These are phyloP conservation scores for Siniperca scherzeri DNA, from an alignment of 2,797 vertebrate species.

Conservation along the genomic window DNA sequence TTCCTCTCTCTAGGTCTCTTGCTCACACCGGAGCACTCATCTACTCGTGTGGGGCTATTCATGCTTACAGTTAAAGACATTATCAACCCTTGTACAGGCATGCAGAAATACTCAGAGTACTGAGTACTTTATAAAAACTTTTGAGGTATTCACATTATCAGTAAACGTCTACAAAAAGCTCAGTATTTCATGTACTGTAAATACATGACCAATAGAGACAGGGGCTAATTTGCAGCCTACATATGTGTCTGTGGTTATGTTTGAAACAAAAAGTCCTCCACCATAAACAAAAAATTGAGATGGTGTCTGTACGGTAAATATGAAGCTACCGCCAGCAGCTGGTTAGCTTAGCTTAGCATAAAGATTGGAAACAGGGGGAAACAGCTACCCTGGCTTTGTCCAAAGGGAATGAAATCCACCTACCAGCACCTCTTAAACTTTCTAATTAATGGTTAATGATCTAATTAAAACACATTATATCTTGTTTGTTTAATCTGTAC, in stretches of 20 bases:
- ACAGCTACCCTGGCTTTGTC: no score
- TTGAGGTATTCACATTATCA: neutral
- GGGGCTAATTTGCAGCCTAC: neutral
- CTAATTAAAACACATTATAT: no score
- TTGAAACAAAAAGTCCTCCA: neutral
- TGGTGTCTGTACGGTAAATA: no score
- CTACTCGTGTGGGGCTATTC: constrained; percentile 6
- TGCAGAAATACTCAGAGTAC: neutral
- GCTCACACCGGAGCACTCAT: neutral
- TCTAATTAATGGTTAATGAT: no score
- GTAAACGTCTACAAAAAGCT: neutral
- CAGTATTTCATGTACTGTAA: neutral
- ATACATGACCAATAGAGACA: neutral
- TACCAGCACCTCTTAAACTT: no score
- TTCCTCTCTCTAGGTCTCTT: neutral
- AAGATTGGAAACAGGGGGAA: no score
- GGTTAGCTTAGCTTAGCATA: no score
- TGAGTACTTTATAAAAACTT: neutral
- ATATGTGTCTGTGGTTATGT: neutral
- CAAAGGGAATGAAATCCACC: no score
- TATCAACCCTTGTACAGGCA: neutral
- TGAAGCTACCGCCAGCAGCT: no score
- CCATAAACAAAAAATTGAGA: no score
- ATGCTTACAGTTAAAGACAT: neutral
- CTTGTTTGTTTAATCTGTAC: no score